Evolutionary conservation across 1,140 invertebrate species (phyloP).

Genomic region (Oppia nitens): DNA sequence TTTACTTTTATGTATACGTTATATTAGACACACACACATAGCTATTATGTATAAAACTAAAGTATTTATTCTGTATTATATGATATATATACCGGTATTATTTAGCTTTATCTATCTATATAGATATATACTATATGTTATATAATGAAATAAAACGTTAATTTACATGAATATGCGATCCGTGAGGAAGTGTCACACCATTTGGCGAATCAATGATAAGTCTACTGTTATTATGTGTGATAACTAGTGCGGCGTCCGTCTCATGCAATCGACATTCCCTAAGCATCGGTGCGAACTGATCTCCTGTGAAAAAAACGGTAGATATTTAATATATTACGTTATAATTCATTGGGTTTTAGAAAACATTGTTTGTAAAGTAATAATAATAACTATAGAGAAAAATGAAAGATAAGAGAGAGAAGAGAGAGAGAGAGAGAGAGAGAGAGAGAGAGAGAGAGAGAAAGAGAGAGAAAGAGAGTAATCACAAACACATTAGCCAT

Average conservation of each 20-base stretch:
- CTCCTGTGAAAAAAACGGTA: background rate
- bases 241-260: conserved; percentile 13
- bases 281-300: conserved; percentile 37
- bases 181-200: conserved; percentile 16
- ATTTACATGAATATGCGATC: conserved; percentile 10
- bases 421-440: background rate
- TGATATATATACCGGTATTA: too few species aligned
- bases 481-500: conserved; percentile 8
- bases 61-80: too few species aligned
- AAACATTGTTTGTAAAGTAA: background rate
- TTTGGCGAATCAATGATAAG: background rate
- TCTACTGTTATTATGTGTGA: conserved; percentile 9
- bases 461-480: conserved; percentile 2
- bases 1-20: too few species aligned
- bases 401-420: background rate
- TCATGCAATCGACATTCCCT: conserved; percentile 38
- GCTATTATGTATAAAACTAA: too few species aligned
- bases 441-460: background rate
- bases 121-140: too few species aligned
- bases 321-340: too few species aligned
- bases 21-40: too few species aligned
- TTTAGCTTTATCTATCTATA: too few species aligned
- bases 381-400: background rate
- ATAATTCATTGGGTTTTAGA: too few species aligned
- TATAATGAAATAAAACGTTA: too few species aligned